phyloP scores from a whole-genome alignment of 2,888 invertebrate species.

The Gasteruption jaculator region DNA sequence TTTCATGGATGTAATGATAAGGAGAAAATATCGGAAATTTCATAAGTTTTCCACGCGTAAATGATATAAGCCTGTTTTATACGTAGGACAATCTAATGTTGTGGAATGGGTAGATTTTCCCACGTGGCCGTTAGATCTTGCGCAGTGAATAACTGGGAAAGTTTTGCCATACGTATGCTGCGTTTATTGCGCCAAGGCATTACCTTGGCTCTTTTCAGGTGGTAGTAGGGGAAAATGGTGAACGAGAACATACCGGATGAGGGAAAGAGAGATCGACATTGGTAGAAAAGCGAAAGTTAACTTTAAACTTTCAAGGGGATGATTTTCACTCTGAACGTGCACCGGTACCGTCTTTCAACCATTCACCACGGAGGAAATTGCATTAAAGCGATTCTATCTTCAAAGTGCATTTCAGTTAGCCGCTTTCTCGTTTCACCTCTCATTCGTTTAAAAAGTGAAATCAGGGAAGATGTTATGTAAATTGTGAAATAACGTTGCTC shows the following conservation, averaged over 20 bases:
- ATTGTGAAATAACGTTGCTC: not conserved
- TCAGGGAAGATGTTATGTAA: not conserved
- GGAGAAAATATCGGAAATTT: no score
- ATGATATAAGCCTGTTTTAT: no score
- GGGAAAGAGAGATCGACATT: conserved; percentile 19
- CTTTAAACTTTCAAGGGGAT: conserved; percentile 47
- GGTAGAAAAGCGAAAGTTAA: conserved; percentile 44
- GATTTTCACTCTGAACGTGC: conserved; percentile 18
- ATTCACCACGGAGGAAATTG: no score
- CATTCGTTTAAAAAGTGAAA: conserved; percentile 2
- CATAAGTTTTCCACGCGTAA: no score
- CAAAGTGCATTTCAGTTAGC: not conserved
- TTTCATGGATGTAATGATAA: no score
- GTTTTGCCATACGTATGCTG: conserved; percentile 34
- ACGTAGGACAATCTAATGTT: no score
- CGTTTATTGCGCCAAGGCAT: conserved; percentile 43
- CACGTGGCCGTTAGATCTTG: conserved; percentile 46
- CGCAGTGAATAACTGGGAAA: conserved; percentile 31
- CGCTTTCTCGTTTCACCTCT: conserved; percentile 13
- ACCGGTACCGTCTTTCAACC: not conserved
- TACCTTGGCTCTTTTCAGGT: conserved; percentile 42
- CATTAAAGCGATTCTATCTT: no score
- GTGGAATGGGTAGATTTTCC: conserved; percentile 38
- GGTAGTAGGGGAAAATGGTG: conserved; percentile 30
- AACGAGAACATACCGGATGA: conserved; percentile 21